phyloP scores from a whole-genome alignment of 2,113 vertebrate species.

The Lagopus muta region DNA sequence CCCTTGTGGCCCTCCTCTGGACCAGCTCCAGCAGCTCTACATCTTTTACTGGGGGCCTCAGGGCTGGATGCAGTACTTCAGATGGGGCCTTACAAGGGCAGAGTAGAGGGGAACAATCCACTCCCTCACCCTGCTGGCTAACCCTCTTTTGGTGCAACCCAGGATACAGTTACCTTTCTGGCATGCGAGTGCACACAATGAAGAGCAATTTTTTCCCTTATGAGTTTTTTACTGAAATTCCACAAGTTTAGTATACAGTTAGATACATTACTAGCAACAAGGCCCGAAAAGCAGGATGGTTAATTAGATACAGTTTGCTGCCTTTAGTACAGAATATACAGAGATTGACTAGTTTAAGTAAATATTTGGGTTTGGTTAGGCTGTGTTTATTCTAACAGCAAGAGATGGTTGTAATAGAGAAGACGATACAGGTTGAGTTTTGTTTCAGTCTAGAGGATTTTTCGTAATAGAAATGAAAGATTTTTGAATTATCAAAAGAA shows the following conservation, averaged over 20 bases:
- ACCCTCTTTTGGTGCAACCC: too few species aligned
- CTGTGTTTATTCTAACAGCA: background rate
- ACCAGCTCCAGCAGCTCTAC: too few species aligned
- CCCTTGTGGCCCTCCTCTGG: too few species aligned
- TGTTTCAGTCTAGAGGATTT: background rate
- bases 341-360: conserved; percentile 36
- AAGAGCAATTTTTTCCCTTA: background rate
- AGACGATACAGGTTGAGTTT: background rate
- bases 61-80: too few species aligned
- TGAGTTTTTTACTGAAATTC: conserved; percentile 6
- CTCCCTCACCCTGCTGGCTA: too few species aligned
- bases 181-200: too few species aligned
- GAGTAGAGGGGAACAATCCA: too few species aligned
- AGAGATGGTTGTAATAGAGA: conserved; percentile 16
- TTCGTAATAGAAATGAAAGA: conserved; percentile 10
- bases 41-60: too few species aligned
- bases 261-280: background rate
- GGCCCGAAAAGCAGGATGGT: conserved; percentile 36
- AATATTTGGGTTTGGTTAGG: conserved; percentile 15
- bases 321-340: conserved; percentile 32
- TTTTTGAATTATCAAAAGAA: background rate
- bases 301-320: background rate
- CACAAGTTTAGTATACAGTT: background rate
- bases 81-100: too few species aligned
- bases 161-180: too few species aligned